Base-by-base conservation (phyloP, 2,888 invertebrate species). In the Andrena dorsata region DNA sequence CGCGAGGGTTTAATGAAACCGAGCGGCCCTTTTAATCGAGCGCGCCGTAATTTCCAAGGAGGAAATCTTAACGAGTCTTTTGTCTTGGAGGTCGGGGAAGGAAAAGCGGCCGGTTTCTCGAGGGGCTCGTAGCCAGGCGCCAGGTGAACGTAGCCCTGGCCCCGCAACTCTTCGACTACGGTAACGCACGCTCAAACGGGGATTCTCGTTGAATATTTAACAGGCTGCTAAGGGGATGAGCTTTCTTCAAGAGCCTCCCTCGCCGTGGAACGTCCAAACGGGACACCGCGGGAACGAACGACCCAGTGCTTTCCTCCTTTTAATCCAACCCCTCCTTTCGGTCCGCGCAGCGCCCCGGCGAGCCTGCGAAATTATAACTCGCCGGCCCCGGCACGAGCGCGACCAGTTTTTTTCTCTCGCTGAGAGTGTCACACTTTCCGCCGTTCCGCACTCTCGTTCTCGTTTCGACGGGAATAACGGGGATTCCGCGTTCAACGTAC, bases 141-240 rank as follows among this genome's bases (percentile, higher is more conserved):
- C 58, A 73, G 60, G 58, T 56, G 71, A 83, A 74, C 64, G 20
- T 20, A 23, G 41, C 79, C 20, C 60, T 53, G 84, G 66, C 80
- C 87, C 73, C 72, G 83, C 70, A 65, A 69, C 72, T 76, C 76
- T 77, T 65, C 77, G 83, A 56, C 72, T 68, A 51, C 70, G 75
- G 82, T 78, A 85, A 87, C 86, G 81, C 72, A 80, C 82, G 86
- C 66, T 86, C 80, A 84, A 87, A 87, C 83, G 78, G 71, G 64
- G 77, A 65, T 78, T 72, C 88, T 82, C 86, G 77, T 89, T 56
- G 89, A 89, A 89, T 89, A 89, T 89, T 89, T 89, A 88, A 89
- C 84, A 76, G 68, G 69, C 64, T 56, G 68, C 80, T 88, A 87
- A 88, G 83, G 84, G 86, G 88, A 88, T 84, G 86, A 85, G 86